Percentiles rank a stretch among this genome's conserved stretches.
Conservation (phyloP, 2,797 vertebrate species). For the Amazona finschi region DNA sequence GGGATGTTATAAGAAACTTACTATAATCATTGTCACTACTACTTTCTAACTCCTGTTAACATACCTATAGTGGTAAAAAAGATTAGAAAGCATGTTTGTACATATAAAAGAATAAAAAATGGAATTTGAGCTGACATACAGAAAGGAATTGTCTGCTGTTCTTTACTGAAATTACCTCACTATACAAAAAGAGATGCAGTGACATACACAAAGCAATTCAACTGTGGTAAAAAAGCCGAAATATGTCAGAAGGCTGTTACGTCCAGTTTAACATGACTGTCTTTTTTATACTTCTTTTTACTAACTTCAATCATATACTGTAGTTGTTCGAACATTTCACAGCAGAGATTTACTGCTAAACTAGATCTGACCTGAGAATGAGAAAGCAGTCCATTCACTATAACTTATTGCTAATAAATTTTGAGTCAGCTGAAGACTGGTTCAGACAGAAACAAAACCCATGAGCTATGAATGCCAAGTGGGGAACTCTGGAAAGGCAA, state of each 20-base stretch:
- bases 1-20: not conserved
- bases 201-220: not conserved
- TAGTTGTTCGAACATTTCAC: conserved; percentile 76
- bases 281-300: conserved; percentile 77
- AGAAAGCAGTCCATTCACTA: not conserved
- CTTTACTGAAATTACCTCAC: not conserved
- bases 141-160: not conserved
- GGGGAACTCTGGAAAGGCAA: not conserved
- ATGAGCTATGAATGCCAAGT: conserved; percentile 3
- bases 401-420: conserved; percentile 38
- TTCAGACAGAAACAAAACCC: not conserved
- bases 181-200: not conserved
- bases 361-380: conserved; percentile 26
- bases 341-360: conserved; percentile 73
- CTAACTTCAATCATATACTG: conserved; percentile 74
- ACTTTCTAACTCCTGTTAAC: not conserved
- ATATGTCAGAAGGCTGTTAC: conserved; percentile 19
- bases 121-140: not conserved
- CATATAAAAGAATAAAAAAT: not conserved
- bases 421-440: not conserved
- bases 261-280: conserved; percentile 23
- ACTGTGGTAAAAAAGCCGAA: conserved; percentile 23
- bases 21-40: not conserved
- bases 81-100: not conserved
- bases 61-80: not conserved